These are phyloP conservation scores for Drosophila buzzatii DNA, from an alignment of 2,888 invertebrate species.

Conservation along the genomic window DNA sequence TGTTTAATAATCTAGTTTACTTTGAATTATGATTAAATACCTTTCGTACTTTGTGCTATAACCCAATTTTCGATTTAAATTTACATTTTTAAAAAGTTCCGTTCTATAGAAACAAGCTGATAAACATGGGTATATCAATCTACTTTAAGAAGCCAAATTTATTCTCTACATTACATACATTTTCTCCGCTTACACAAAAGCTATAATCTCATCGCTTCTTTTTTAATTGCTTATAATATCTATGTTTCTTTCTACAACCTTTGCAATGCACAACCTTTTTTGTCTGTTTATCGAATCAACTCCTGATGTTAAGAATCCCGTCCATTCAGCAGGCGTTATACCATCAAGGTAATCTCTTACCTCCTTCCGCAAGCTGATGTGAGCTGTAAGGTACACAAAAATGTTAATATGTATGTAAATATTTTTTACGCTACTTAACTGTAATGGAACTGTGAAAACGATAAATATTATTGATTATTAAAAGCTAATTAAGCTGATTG, in stretches of 20 bases:
- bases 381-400: conserved; percentile 32
- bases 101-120: not conserved
- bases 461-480: not conserved
- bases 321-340: conserved; percentile 57
- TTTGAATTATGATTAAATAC: too few relatives aligned
- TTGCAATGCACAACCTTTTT: conserved; percentile 49
- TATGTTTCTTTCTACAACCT: too few relatives aligned
- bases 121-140: not conserved
- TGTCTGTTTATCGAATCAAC: conserved; percentile 64
- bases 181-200: too few relatives aligned
- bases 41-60: too few relatives aligned
- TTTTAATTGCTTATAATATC: not conserved
- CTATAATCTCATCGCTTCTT: not conserved
- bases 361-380: conserved; percentile 29
- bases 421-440: not conserved
- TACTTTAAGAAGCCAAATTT: not conserved
- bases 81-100: too few relatives aligned
- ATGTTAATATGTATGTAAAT: not conserved
- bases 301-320: conserved; percentile 55
- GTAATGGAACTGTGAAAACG: too few relatives aligned
- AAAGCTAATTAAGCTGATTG: not conserved
- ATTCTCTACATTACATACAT: too few relatives aligned
- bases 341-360: conserved; percentile 37
- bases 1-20: too few relatives aligned
- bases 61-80: too few relatives aligned